phyloP scores from a whole-genome alignment of 2,797 vertebrate genomes.

The Rhyacichthys aspro region DNA sequence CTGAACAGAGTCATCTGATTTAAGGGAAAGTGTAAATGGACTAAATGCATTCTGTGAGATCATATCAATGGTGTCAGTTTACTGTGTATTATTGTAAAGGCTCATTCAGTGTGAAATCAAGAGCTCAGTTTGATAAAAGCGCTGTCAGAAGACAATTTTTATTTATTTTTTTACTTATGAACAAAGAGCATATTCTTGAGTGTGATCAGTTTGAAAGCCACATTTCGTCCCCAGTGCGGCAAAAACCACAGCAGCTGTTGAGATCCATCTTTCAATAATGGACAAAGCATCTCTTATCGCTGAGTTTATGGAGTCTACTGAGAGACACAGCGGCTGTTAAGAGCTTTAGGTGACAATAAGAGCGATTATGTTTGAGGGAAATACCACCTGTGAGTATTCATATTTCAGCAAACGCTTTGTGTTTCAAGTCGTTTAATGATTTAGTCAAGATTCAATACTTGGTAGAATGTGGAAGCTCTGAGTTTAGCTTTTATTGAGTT shows the following conservation, averaged over 20 bases:
- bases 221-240: background rate
- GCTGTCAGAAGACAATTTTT: too few relatives aligned
- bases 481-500: background rate
- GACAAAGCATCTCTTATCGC: conserved; percentile 42
- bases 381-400: conserved; percentile 25
- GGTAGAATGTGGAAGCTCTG: background rate
- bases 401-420: background rate
- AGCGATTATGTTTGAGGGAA: conserved; percentile 18
- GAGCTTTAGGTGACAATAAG: conserved; percentile 39
- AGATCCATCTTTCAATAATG: conserved; percentile 18
- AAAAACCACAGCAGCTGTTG: conserved; percentile 55
- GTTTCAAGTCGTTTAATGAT: background rate
- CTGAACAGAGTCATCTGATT: too few relatives aligned
- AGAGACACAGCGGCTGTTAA: conserved; percentile 50
- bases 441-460: background rate
- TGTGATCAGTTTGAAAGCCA: too few relatives aligned
- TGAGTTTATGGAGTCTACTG: conserved; percentile 30
- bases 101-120: too few relatives aligned
- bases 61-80: too few relatives aligned
- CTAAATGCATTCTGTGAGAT: too few relatives aligned
- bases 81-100: too few relatives aligned
- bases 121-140: too few relatives aligned
- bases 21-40: too few relatives aligned
- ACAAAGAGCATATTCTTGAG: too few relatives aligned
- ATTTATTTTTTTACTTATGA: too few relatives aligned